Base-by-base conservation (phyloP, 2,113 vertebrate genomes). In the Agapornis roseicollis region DNA sequence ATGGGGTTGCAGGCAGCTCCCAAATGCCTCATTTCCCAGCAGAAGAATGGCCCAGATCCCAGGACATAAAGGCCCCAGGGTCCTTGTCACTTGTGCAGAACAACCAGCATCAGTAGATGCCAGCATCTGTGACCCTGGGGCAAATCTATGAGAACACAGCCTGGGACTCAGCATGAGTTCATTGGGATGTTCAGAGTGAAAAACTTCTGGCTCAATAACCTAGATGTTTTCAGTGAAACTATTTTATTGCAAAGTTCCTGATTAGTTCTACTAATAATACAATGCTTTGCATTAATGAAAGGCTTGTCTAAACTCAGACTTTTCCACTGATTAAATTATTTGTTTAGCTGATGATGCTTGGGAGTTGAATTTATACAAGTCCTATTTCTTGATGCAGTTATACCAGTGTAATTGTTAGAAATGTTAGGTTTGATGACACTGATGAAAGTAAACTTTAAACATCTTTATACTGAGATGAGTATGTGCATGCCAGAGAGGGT, bases 1-100 rank as follows among this genome's bases (percentile, higher is more conserved):
- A 79, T 64, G 73, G 83, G 18, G 17, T 84, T 88, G 83, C 42
- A 64, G 66, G 66, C 82, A 94, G 79, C 69, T 81, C 86, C 80
- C 52, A 81, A 71, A 60, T 10, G 56, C 65, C 64, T 92, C 18
- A 80, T 89, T 95, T 96, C 73, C 73, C 77, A 84, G 83, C 44
- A 47, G 61, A 93, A 65, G 35, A 93, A 94, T 96, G 93, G 80
- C 80, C 80, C 65, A 76, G 72, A 93, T 90, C 89, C 89, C 77
- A 81, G 86, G 80, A 71, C 35, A 68, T 79, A 89, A 88, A 92
- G 47, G 56, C 86, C 39, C 25, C 61, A 46, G 78, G 80, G 80
- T 88, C 80, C 69, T 87, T 79, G 80, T 89, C 89, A 76, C 73
- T 96, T 81, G 47, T 81, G 80, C 69, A 81, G 80, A 76, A 90